Conservation (phyloP, 2,888 invertebrate species). For the Tethea ocularis region DNA sequence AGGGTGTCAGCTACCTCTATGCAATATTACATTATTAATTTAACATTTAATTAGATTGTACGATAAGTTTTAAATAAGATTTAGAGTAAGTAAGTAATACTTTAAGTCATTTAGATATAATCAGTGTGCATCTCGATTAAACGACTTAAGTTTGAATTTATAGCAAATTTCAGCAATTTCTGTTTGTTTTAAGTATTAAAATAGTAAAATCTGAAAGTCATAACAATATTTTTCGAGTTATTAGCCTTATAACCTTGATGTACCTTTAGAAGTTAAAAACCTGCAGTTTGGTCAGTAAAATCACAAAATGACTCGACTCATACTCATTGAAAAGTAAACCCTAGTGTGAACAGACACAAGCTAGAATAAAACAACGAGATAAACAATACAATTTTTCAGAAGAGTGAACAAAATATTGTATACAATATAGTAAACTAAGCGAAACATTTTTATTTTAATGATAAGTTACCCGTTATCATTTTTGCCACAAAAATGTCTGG, state of each 20-base stretch:
- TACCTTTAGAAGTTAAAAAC: not conserved
- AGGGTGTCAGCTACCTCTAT: no score
- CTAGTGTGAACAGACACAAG: not conserved
- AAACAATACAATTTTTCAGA: not conserved
- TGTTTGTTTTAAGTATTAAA: not conserved
- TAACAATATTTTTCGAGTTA: not conserved
- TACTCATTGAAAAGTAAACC: not conserved
- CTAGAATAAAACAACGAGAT: not conserved
- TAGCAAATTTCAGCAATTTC: not conserved
- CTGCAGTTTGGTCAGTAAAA: not conserved
- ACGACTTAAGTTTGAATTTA: slow-evolving; percentile 5
- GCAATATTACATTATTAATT: no score
- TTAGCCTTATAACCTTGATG: not conserved
- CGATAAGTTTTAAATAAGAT: not conserved
- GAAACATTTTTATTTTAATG: slow-evolving; percentile 30
- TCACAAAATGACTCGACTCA: not conserved
- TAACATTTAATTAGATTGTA: not conserved
- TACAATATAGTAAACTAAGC: slow-evolving; percentile 30
- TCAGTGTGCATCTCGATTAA: slow-evolving; percentile 1
- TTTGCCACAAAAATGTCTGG: slow-evolving; percentile 24
- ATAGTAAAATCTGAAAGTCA: not conserved
- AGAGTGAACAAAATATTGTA: not conserved
- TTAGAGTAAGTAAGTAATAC: not conserved
- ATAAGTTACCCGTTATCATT: slow-evolving; percentile 27
- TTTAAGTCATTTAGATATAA: not conserved